Conservation (phyloP, 2,113 vertebrate genomes). For the Sceloporus undulatus region DNA sequence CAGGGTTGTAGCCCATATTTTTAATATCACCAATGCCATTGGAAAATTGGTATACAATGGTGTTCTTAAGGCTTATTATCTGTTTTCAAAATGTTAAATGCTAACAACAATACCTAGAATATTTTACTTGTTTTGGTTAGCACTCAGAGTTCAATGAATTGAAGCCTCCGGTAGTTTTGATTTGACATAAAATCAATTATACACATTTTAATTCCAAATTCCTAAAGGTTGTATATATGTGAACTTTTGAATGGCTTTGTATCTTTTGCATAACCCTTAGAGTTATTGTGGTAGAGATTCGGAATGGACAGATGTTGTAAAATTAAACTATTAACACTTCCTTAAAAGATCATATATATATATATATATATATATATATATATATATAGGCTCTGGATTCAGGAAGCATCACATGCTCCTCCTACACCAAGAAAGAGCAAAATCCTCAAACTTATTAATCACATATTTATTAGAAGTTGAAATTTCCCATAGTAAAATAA, state of each 20-base stretch:
- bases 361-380: too few relatives aligned
- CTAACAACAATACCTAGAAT: too few relatives aligned
- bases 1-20: too few relatives aligned
- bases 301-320: background rate
- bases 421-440: background rate
- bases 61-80: too few relatives aligned
- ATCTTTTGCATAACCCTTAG: background rate
- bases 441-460: background rate
- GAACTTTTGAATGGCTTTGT: background rate
- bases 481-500: background rate
- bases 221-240: background rate
- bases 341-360: too few relatives aligned
- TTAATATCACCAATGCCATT: too few relatives aligned
- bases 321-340: background rate
- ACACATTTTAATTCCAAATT: background rate
- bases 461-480: background rate
- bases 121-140: too few relatives aligned
- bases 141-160: too few relatives aligned
- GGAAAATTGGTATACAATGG: too few relatives aligned
- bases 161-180: too few relatives aligned
- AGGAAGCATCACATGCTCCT: background rate
- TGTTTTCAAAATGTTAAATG: too few relatives aligned
- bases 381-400: background rate
- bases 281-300: background rate
- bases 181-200: too few relatives aligned